Conservation (phyloP, 1,140 invertebrate genomes). For the Piezodorus guildinii region DNA sequence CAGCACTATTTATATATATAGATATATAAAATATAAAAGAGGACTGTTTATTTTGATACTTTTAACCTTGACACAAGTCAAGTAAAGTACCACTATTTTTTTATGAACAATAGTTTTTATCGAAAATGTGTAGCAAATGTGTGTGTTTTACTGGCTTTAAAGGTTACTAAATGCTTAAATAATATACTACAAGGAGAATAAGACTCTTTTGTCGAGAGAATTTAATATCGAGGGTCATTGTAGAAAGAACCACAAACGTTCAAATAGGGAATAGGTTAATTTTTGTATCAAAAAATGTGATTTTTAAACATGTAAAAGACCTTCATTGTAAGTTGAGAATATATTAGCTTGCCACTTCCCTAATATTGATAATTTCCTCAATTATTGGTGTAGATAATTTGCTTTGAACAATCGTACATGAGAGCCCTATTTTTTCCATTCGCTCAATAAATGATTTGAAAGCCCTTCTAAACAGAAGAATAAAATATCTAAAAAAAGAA, state of each 20-base stretch:
- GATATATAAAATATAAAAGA: conserved; percentile 19
- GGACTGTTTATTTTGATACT: conserved; percentile 24
- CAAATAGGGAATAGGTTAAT: conserved; percentile 16
- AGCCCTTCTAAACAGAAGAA: neutral
- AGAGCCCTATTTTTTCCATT: conserved; percentile 1
- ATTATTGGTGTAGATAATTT: too few relatives aligned
- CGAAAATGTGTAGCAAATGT: conserved; percentile 22
- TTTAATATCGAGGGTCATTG: conserved; percentile 16
- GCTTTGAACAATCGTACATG: neutral
- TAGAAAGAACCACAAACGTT: conserved; percentile 15
- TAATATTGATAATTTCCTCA: neutral
- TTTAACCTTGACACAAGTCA: conserved; percentile 17
- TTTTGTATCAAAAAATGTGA: conserved; percentile 17
- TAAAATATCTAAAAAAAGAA: neutral
- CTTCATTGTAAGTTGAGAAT: conserved; percentile 8
- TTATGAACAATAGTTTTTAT: conserved; percentile 24
- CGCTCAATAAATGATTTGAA: conserved; percentile 3
- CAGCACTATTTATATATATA: conserved; percentile 19
- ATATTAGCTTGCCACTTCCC: conserved; percentile 11
- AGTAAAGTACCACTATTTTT: conserved; percentile 23
- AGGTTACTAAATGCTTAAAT: conserved; percentile 16
- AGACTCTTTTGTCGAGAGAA: conserved; percentile 16
- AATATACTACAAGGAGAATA: conserved; percentile 17
- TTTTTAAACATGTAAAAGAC: conserved; percentile 13
- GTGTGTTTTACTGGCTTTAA: conserved; percentile 24